Base-by-base conservation (phyloP, 2,113 vertebrate genomes). In the Sclerurus mexicanus region DNA sequence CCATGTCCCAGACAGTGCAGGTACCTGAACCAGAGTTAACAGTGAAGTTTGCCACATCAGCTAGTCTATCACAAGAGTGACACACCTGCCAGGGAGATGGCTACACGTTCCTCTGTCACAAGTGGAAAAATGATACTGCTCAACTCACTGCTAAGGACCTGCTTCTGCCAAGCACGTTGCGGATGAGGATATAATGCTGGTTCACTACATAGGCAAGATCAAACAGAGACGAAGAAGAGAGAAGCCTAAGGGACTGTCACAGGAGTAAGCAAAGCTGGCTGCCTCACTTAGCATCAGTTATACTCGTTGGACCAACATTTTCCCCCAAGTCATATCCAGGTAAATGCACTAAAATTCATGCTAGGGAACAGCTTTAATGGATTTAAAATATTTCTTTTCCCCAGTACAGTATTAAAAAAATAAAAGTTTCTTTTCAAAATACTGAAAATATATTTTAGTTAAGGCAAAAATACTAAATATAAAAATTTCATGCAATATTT, bases 401-500 rank as follows among this genome's bases (percentile, higher is more conserved):
- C 67, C 42, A 50, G 84, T 94, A 97, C 88, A 94, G 76, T 90
- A 90, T 93, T 97, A 96, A 94, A 97, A 97, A 97, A 97, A 97
- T 97, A 97, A 87, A 97, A 93, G 71, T 52, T 95, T 97, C 87
- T 95, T 96, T 90, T 92, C 6, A 84, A 93, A 95, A 96, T 78
- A 93, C 68, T 84, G 95, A 97, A 96, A 96, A 97, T 94, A 95
- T 85, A 95, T 95, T 96, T 97, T 92, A 93, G 87, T 95, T 96
- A 90, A 96, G 92, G 96, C 85, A 97, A 97, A 97, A 96, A 91
- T 83, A 94, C 92, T 95, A 97, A 92, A 93, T 95, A 97, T 94
- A 97, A 96, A 92, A 86, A n/a, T 76, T 88, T 87, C 66, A 95
- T 53, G 90, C 60, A 84, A 85, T 83, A 96, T 93, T 97, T 94